phyloP scores from a whole-genome alignment of 2,113 vertebrate genomes.

The Danionella cerebrum region DNA sequence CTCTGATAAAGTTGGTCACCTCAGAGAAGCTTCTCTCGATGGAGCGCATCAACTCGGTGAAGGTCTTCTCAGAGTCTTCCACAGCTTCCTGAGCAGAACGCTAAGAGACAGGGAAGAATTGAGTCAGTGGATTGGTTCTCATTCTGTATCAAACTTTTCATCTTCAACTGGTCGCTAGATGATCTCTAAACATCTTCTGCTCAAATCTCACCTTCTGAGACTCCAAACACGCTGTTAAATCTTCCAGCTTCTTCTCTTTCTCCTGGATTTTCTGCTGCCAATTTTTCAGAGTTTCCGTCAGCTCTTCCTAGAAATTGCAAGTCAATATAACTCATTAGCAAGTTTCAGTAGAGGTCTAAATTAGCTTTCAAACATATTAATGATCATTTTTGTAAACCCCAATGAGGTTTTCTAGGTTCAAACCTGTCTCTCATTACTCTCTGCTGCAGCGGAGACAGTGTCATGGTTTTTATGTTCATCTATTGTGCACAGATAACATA shows the following conservation, averaged over 20 bases:
- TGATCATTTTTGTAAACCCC: too few relatives aligned
- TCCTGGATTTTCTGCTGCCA: background rate
- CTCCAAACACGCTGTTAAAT: background rate
- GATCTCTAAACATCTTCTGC: background rate
- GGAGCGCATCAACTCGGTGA: constrained; percentile 22
- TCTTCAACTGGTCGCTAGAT: too few relatives aligned
- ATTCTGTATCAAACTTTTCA: too few relatives aligned
- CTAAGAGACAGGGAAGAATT: too few relatives aligned
- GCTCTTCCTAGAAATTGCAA: background rate
- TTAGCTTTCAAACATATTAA: too few relatives aligned
- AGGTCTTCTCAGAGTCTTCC: constrained; percentile 28
- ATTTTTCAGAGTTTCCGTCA: background rate
- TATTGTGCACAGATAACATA: background rate
- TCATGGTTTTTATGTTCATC: background rate
- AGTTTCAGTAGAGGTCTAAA: too few relatives aligned
- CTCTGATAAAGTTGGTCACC: constrained; percentile 10
- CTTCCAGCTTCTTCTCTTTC: background rate
- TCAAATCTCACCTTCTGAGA: background rate
- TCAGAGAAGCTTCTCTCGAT: constrained; percentile 30
- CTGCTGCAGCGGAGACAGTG: background rate
- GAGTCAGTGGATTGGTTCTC: too few relatives aligned
- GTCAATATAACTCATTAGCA: too few relatives aligned
- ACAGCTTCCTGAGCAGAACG: constrained; percentile 31
- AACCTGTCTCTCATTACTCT: background rate
- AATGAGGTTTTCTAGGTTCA: too few relatives aligned